Percentiles rank a stretch among this genome's conserved stretches.
Conservation (phyloP, 64 coral and sea anemone species). For the Montipora cactus region DNA sequence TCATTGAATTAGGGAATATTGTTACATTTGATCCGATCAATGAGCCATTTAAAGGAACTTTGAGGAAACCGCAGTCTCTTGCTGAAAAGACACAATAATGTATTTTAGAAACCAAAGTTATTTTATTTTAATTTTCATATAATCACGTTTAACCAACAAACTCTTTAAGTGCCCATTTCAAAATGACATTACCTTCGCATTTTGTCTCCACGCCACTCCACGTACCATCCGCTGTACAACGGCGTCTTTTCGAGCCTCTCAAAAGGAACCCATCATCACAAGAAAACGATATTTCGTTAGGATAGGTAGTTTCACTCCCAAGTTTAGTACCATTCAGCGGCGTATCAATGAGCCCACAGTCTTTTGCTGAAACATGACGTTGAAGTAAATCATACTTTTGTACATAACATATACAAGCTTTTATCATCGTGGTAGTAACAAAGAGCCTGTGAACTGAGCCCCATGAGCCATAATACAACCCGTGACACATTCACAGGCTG, state of each 20-base stretch:
- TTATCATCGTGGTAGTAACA: no score
- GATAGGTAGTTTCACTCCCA: slow-evolving; percentile 10
- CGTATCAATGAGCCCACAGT: neutral
- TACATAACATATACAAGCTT: no score
- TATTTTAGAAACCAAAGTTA: neutral
- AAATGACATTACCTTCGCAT: neutral
- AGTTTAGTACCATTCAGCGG: slow-evolving; percentile 10
- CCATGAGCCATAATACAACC: no score
- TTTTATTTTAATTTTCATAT: neutral
- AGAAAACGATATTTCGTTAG: neutral
- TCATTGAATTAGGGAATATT: neutral
- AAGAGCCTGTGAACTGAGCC: no score
- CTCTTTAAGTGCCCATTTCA: no score
- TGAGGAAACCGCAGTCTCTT: neutral
- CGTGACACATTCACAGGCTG: no score
- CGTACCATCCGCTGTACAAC: neutral
- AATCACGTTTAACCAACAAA: neutral
- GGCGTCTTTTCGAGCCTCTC: neutral
- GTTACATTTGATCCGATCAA: neutral
- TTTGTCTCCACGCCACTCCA: slow-evolving; percentile 45
- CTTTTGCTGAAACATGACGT: neutral
- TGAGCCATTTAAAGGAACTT: neutral
- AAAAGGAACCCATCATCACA: slow-evolving; percentile 8
- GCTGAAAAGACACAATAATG: neutral
- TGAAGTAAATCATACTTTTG: no score